Conservation (phyloP, 2,888 invertebrate genomes). For the Cephus pygmeus region DNA sequence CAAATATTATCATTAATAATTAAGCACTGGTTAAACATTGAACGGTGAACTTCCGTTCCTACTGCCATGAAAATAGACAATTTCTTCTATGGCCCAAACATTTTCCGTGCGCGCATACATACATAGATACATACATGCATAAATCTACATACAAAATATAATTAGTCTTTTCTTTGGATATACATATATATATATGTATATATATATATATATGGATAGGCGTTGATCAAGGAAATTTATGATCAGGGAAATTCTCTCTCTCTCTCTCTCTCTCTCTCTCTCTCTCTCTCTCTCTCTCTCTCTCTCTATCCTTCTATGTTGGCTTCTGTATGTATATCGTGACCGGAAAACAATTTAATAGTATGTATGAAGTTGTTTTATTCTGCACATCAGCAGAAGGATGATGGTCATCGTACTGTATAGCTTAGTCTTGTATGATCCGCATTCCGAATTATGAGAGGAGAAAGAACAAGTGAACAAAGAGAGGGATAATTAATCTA, state of each 20-base stretch:
- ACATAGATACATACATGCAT: neutral
- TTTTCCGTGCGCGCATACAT: neutral
- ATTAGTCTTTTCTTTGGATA: neutral
- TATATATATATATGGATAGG: neutral
- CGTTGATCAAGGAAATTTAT: neutral
- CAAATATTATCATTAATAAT: neutral
- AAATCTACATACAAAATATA: neutral
- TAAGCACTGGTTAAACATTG: neutral
- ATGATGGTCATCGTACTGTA: neutral
- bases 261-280: neutral
- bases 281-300: conserved; percentile 3
- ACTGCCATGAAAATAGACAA: neutral
- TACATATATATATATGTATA: neutral
- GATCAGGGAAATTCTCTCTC: neutral
- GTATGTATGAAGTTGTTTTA: neutral
- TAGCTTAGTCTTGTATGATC: neutral
- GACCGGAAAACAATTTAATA: neutral
- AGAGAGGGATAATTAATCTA: neutral
- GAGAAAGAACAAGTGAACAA: neutral
- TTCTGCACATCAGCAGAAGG: neutral
- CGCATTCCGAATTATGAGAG: neutral
- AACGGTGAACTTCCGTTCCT: neutral
- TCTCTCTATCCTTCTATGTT: neutral
- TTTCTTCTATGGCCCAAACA: neutral
- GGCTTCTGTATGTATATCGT: neutral